Conservation (phyloP, 2,888 invertebrate genomes). For the Lydus trimaculatus region DNA sequence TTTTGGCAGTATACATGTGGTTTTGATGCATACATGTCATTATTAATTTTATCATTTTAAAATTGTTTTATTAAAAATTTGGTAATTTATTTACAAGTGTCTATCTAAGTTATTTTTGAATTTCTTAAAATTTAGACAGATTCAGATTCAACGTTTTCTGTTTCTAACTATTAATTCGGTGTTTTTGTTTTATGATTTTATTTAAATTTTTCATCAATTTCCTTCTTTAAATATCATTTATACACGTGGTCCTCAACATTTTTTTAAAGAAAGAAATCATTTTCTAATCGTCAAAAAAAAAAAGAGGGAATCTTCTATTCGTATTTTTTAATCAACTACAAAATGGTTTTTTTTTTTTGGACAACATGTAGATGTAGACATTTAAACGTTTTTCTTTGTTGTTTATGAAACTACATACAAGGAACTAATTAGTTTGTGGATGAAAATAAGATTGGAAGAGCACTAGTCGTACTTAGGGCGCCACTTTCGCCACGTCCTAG, state of each 20-base stretch:
- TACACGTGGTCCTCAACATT: not conserved
- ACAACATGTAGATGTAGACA: constrained; percentile 31
- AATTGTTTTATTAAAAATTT: constrained; percentile 32
- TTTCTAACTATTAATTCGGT: constrained; percentile 19
- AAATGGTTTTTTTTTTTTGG: not conserved
- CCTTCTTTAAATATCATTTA: not conserved
- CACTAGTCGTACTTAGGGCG: no score
- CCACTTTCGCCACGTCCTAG: no score
- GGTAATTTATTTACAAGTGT: constrained; percentile 32
- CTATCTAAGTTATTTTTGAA: constrained; percentile 24
- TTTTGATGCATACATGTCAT: constrained; percentile 37
- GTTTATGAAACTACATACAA: not conserved
- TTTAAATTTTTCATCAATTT: not conserved
- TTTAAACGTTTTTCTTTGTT: constrained; percentile 9
- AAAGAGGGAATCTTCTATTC: not conserved
- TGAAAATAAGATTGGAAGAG: not conserved
- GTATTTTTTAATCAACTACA: not conserved
- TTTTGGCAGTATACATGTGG: constrained; percentile 38
- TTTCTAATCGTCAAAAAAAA: not conserved
- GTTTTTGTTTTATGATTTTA: constrained; percentile 13
- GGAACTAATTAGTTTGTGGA: not conserved
- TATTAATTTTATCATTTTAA: constrained; percentile 24
- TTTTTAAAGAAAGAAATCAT: not conserved
- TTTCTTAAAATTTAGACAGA: constrained; percentile 29
- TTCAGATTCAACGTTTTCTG: constrained; percentile 25